A percentile compares a stretch with the other conserved stretches of the same genome.
These are phyloP conservation scores for Himalopsyche kuldschensis DNA, from an alignment of 2,888 invertebrate genomes.

Conservation along the genomic window DNA sequence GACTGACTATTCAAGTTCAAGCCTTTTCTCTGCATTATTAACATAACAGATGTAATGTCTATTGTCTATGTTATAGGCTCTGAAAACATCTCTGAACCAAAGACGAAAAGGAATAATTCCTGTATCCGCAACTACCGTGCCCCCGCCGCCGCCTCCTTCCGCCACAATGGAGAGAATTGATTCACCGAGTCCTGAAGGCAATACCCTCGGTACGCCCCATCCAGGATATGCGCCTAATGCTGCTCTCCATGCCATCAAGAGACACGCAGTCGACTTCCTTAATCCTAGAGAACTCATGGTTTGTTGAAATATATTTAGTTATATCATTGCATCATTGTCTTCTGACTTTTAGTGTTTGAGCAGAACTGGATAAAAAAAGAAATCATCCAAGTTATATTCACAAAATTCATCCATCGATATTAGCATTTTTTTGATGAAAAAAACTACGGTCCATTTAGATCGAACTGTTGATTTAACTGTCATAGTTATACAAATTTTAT, in stretches of 20 bases:
- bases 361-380: too few species aligned
- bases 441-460: too few species aligned
- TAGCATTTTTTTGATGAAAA: too few species aligned
- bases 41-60: not conserved
- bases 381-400: too few species aligned
- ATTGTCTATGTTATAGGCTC: slow-evolving; percentile 51
- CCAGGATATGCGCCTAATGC: slow-evolving; percentile 94
- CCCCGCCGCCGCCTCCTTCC: slow-evolving; percentile 35
- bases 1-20: not conserved
- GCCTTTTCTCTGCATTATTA: not conserved
- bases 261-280: slow-evolving; percentile 89
- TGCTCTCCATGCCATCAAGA: slow-evolving; percentile 93
- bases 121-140: slow-evolving; percentile 42
- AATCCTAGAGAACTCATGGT: slow-evolving; percentile 90
- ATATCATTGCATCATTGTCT: too few species aligned
- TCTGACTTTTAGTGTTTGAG: too few species aligned
- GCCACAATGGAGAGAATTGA: slow-evolving; percentile 23
- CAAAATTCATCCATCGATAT: too few species aligned
- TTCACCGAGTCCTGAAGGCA: slow-evolving; percentile 1
- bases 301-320: slow-evolving; percentile 41
- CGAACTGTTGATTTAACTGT: too few species aligned
- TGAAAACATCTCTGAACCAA: slow-evolving; percentile 66
- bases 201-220: slow-evolving; percentile 11
- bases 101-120: slow-evolving; percentile 59
- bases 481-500: too few species aligned